Base-by-base conservation (phyloP, 2,797 vertebrate species). In the Chrosomus eos region DNA sequence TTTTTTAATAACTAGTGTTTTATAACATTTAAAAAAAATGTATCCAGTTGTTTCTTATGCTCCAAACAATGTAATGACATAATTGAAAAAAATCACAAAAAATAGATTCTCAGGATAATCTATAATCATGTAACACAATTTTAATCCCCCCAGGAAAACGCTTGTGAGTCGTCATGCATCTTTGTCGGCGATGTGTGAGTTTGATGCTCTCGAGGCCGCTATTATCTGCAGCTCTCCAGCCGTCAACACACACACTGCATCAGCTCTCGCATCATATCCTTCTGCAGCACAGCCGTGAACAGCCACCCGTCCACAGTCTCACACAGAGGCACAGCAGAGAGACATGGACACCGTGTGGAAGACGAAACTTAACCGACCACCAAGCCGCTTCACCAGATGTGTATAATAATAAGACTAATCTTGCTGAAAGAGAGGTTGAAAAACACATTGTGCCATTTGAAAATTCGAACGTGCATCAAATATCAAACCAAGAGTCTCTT, bases 161-260 rank as follows among this genome's bases (percentile, higher is more conserved):
- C 38, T 14, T 55, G 48, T 26, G 43, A 45, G n/a, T 31, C 66
- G 23, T 48, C 19, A 89, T 89, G 73, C 86, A 87, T 83, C 66
- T 93, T 26, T 93, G 93, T 87, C 90, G 90, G 68, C 91, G 87
- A 88, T 91, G 91, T 89, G 87, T 87, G 84, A n/a, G 82, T 82
- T 55, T 90, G 78, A 84, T 94, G 55, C 75, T 53, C 36, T 77
- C 85, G 4, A 92, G 86, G 66, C 88, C 84, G 1, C 53, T 80
- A 60, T 45, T 79, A 55, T 43, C 68, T 81, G 26, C 55, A 9
- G 53, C 55, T 51, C 38, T 87, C 2, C 19, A 40, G 16, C 87
- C 64, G 43, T 36, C 84, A 28, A 40, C 73, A 16, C 78, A 66
- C 70, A 78, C 64, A 1, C 67, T 64, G 66, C 75, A 85, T 53